phyloP scores from a whole-genome alignment of 1,140 invertebrate genomes.

The Brachionus rubens region DNA sequence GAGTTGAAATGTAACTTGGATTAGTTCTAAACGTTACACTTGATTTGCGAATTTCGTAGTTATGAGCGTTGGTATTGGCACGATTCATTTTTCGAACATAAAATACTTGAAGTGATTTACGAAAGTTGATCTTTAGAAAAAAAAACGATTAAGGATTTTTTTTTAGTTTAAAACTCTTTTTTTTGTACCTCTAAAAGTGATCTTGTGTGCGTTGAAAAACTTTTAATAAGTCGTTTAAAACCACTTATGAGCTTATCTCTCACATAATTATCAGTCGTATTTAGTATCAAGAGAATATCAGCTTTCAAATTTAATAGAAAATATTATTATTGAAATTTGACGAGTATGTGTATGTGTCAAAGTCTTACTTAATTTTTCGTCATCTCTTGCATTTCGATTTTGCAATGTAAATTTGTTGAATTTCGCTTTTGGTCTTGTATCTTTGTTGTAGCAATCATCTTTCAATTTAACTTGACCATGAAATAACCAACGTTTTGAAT shows the following conservation, averaged over 20 bases:
- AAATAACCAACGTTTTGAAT: conserved; percentile 10
- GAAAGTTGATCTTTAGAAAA: conserved; percentile 11
- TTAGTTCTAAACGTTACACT: background rate
- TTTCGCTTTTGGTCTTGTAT: background rate
- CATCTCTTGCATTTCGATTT: background rate
- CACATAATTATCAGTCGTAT: background rate
- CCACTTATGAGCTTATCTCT: background rate
- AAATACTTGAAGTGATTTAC: background rate
- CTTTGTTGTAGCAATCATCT: background rate
- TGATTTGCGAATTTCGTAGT: background rate
- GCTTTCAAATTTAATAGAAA: background rate
- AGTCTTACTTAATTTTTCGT: background rate
- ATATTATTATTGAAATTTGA: background rate
- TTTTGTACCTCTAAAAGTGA: background rate
- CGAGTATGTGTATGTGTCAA: background rate
- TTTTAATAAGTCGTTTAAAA: conserved; percentile 13
- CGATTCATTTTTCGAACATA: background rate
- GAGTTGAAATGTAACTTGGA: conserved; percentile 5
- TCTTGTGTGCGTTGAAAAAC: conserved; percentile 12
- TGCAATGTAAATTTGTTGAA: background rate
- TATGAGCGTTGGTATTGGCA: background rate
- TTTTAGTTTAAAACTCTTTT: background rate
- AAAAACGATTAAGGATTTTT: background rate
- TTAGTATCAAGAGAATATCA: conserved; percentile 2
- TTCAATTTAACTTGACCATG: background rate